Evolutionary conservation across 2,888 invertebrate genomes (phyloP).

Genomic region (Drosophila prostipennis): DNA sequence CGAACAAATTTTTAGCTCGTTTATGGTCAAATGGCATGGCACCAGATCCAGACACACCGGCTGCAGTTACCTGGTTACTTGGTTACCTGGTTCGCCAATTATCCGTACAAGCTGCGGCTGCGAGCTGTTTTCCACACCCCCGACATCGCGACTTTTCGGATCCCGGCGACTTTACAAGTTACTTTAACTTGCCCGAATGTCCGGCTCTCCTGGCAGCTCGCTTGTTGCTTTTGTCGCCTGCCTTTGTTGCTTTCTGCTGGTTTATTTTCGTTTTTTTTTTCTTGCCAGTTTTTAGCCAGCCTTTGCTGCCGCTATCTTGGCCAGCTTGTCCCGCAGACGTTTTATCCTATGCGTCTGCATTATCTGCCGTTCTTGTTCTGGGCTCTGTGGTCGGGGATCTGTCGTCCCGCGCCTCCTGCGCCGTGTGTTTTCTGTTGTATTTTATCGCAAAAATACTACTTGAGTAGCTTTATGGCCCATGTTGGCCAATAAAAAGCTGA

Average conservation of each 20-base stretch:
- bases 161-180: slow-evolving; percentile 71
- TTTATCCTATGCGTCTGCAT: slow-evolving; percentile 74
- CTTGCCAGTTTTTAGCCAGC: slow-evolving; percentile 48
- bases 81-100: slow-evolving; percentile 72
- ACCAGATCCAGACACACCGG: slow-evolving; percentile 67
- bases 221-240: slow-evolving; percentile 63
- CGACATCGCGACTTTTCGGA: slow-evolving; percentile 23
- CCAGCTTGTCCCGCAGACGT: slow-evolving; percentile 71
- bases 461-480: slow-evolving; percentile 80
- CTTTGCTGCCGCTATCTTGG: slow-evolving; percentile 16
- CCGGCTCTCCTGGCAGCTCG: slow-evolving; percentile 31
- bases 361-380: slow-evolving; percentile 48
- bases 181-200: slow-evolving; percentile 69
- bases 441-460: slow-evolving; percentile 82
- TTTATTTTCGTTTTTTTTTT: slow-evolving; percentile 16
- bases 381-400: slow-evolving; percentile 14
- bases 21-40: slow-evolving; percentile 82
- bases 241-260: slow-evolving; percentile 36
- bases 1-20: slow-evolving; percentile 80
- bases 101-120: slow-evolving; percentile 72
- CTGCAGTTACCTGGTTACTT: slow-evolving; percentile 45
- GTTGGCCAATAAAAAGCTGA: slow-evolving; percentile 81
- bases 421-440: slow-evolving; percentile 70
- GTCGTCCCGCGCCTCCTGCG: slow-evolving; percentile 27
- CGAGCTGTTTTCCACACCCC: slow-evolving; percentile 55